Conservation (phyloP, 1,140 invertebrate genomes). For the Amyelois transitella region DNA sequence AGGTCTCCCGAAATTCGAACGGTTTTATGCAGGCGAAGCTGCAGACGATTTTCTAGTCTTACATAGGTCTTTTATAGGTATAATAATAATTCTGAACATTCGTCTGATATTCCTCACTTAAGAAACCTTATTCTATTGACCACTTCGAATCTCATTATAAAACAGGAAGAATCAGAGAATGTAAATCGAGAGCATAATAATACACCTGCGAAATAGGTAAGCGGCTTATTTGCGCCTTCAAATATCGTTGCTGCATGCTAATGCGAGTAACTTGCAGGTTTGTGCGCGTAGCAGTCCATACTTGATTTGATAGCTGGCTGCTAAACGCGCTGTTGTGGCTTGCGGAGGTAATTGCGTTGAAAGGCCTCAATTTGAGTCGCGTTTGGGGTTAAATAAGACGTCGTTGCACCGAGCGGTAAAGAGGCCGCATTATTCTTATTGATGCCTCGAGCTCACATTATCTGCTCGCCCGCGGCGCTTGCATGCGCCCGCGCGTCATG, state of each 20-base stretch:
- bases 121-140: no score
- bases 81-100: no score
- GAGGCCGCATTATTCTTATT: constrained; percentile 61
- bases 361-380: constrained; percentile 61
- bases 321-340: constrained; percentile 39
- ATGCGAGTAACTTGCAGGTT: constrained; percentile 29
- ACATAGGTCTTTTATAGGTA: no score
- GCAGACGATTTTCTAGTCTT: no score
- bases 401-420: constrained; percentile 51
- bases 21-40: no score
- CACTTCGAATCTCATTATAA: background rate
- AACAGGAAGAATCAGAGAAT: background rate
- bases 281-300: constrained; percentile 26
- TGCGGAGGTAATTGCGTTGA: constrained; percentile 52
- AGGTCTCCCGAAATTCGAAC: no score
- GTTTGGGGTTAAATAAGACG: constrained; percentile 66
- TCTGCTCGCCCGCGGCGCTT: constrained; percentile 30
- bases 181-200: constrained; percentile 12
- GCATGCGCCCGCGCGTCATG: constrained; percentile 15
- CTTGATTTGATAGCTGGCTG: constrained; percentile 40
- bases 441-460: constrained; percentile 44
- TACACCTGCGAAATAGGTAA: constrained; percentile 7
- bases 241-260: constrained; percentile 19
- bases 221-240: constrained; percentile 17
- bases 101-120: no score